Percentiles rank a stretch among this genome's conserved stretches.
Evolutionary conservation across 2,113 vertebrate genomes (phyloP).

Genomic region (Melanotaenia duboulayi): DNA sequence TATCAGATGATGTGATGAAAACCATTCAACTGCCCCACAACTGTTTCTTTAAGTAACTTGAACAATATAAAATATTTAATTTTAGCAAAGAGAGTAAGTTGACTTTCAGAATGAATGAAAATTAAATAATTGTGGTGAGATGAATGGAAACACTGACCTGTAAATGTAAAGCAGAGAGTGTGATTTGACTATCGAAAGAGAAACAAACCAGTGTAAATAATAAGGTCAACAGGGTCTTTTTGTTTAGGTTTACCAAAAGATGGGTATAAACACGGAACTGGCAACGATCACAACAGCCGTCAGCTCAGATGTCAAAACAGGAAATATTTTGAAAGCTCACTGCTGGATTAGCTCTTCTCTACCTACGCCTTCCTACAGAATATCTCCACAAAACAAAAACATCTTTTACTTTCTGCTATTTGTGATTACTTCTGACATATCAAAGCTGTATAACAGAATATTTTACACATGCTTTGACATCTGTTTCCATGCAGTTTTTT

Average conservation of each 20-base stretch:
- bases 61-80: background rate
- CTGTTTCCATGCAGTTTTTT: slow-evolving; percentile 40
- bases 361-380: slow-evolving; percentile 47
- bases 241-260: slow-evolving; percentile 22
- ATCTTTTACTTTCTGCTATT: slow-evolving; percentile 70
- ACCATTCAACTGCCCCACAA: slow-evolving; percentile 17
- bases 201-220: slow-evolving; percentile 22
- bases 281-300: slow-evolving; percentile 29
- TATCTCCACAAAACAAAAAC: slow-evolving; percentile 74
- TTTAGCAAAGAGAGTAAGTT: background rate
- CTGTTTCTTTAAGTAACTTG: background rate
- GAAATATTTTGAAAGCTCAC: slow-evolving; percentile 19
- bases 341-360: slow-evolving; percentile 42
- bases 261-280: slow-evolving; percentile 25
- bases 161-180: slow-evolving; percentile 1
- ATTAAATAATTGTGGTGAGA: background rate
- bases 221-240: slow-evolving; percentile 62
- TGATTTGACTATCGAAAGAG: slow-evolving; percentile 10
- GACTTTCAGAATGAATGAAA: background rate
- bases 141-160: slow-evolving; percentile 1
- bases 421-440: slow-evolving; percentile 66
- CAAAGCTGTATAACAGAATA: slow-evolving; percentile 66
- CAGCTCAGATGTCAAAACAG: slow-evolving; percentile 25
- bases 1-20: slow-evolving; percentile 16
- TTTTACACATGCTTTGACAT: slow-evolving; percentile 59